Base-by-base conservation (phyloP, 2,888 invertebrate genomes). In the Parthenolecanium corni region DNA sequence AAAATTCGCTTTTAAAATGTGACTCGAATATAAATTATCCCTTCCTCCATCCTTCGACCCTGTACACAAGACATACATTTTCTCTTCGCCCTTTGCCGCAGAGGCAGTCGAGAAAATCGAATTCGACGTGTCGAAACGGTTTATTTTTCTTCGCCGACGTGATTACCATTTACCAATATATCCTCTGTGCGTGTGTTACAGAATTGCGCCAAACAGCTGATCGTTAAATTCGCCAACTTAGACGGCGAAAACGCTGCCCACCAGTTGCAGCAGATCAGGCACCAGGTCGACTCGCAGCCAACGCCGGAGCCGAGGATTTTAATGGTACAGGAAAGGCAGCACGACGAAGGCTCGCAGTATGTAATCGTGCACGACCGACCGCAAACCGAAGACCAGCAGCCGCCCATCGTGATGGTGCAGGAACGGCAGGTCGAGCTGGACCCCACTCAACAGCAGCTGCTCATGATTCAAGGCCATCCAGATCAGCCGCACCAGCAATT, bases 381-480 rank as follows among this genome's bases (percentile, higher is more conserved):
- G n/a, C 25, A 18, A 2, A 36, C 31, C 12, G 47, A 58, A 9
- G 20, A 49, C 18, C 20, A 49, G 21, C 21, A 49, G 23, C 6
- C 49, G 23, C 23, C 49, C 14, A 23, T 21, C 14, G 20, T 49
- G 49, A 47, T 58, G 36, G 36, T 58, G 18, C 57, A 58, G 31
- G 57, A 58, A 49, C 44, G 36, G 9, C 46, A 47, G 25, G 36
- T 20, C n/a, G 36, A 58, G 18, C 57, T 25, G 9, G 47, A 46
- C 2, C n/a, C 20, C 5, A 21, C 20, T 20, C 57, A 47, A 21
- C 47, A n/a, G 12, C 49, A 46, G 21, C 47, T 58, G 12, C n/a
- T 58, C 18, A 58, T 58, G 57, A 58, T 58, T 6, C 57, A 49
- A 21, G 49, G 57, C 25, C 47, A 58, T 25, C 46, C 44, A n/a